Evolutionary conservation across 2,888 invertebrate species (phyloP).

Genomic region (Rutpela maculata): DNA sequence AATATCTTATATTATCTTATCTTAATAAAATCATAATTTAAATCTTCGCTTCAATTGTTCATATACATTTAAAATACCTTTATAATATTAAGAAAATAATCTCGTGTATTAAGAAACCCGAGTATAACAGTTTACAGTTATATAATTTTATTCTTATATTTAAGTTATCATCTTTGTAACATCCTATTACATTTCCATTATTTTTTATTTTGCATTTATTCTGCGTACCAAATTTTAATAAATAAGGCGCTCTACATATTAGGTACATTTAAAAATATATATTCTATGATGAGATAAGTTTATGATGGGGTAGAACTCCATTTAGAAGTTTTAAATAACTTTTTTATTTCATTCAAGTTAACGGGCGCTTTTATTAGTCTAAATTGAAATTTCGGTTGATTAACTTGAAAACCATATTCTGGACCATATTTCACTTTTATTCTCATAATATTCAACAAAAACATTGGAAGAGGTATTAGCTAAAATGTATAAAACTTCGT

Average conservation of each 20-base stretch:
- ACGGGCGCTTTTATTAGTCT: conserved; percentile 41
- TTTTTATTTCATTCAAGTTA: conserved; percentile 40
- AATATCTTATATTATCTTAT: too few relatives aligned
- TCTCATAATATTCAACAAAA: conserved; percentile 52
- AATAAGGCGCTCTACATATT: background rate
- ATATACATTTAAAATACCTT: too few relatives aligned
- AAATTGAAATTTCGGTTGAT: conserved; percentile 50
- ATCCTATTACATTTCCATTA: conserved; percentile 9
- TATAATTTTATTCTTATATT: too few relatives aligned
- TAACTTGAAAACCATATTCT: conserved; percentile 48
- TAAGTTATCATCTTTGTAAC: background rate
- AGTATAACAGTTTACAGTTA: too few relatives aligned
- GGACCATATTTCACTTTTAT: conserved; percentile 53
- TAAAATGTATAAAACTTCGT: conserved; percentile 53
- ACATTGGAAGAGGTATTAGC: conserved; percentile 52
- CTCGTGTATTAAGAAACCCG: too few relatives aligned
- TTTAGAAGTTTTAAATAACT: conserved; percentile 41
- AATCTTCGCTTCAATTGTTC: too few relatives aligned
- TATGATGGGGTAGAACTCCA: conserved; percentile 35
- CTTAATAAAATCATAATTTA: too few relatives aligned
- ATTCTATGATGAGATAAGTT: conserved; percentile 38
- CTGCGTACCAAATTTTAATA: background rate
- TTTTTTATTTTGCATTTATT: background rate
- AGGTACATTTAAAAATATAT: conserved; percentile 16
- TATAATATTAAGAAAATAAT: too few relatives aligned